Conservation (phyloP, 1,140 invertebrate genomes). For the Reticulitermes speratus region DNA sequence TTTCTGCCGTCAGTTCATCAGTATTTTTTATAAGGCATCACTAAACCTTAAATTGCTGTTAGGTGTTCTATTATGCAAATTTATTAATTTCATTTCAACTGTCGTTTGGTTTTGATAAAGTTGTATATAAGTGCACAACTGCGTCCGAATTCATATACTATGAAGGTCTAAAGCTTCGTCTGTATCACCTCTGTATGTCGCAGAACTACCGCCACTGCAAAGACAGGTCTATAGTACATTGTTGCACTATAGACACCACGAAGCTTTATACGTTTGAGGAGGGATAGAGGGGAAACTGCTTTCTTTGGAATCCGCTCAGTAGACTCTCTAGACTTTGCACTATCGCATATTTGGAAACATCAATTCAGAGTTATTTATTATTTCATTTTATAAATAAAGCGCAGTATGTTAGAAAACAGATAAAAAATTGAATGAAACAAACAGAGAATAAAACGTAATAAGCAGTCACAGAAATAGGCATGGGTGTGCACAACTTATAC, state of each 20-base stretch:
- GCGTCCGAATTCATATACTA: too few relatives aligned
- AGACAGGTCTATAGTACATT: neutral
- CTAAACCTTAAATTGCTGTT: too few relatives aligned
- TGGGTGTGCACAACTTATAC: neutral
- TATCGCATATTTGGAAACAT: neutral
- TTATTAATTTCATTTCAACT: too few relatives aligned
- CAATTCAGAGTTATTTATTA: neutral
- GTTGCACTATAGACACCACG: neutral
- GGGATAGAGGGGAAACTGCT: neutral
- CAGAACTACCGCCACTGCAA: neutral
- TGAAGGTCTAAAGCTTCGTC: too few relatives aligned
- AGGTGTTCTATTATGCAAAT: too few relatives aligned
- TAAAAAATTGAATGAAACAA: neutral
- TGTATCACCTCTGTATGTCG: too few relatives aligned
- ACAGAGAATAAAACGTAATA: neutral
- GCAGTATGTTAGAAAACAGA: neutral
- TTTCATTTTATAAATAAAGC: neutral
- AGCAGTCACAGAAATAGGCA: neutral
- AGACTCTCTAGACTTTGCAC: neutral
- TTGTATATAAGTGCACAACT: too few relatives aligned
- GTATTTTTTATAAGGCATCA: too few relatives aligned
- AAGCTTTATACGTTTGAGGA: neutral
- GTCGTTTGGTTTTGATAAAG: too few relatives aligned
- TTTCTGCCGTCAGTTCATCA: too few relatives aligned
- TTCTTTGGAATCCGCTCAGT: neutral